Percentiles rank a stretch among this genome's conserved stretches.
Evolutionary conservation across 2,113 vertebrate species (phyloP).

Genomic region (Solea senegalensis): DNA sequence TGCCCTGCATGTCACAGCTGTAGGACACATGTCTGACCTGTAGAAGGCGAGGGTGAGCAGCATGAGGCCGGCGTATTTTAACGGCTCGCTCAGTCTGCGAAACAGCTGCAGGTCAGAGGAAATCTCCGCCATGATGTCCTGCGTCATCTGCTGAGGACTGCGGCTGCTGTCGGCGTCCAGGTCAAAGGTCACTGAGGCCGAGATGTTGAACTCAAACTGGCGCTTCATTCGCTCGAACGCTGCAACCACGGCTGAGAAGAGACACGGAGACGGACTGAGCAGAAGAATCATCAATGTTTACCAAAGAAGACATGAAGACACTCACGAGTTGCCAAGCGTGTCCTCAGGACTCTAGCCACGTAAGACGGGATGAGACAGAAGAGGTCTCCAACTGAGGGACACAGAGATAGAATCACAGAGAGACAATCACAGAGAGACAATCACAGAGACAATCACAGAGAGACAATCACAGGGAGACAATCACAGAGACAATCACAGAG

Average conservation of each 20-base stretch:
- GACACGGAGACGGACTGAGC: background rate
- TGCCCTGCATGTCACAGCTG: background rate
- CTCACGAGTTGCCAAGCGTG: slow-evolving; percentile 80
- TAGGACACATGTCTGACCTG: slow-evolving; percentile 68
- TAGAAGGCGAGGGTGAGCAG: slow-evolving; percentile 79
- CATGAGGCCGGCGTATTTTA: slow-evolving; percentile 75
- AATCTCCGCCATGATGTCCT: slow-evolving; percentile 82
- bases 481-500: too few relatives aligned
- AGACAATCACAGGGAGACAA: too few relatives aligned
- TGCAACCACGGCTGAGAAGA: slow-evolving; percentile 72
- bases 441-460: too few relatives aligned
- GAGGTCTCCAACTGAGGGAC: slow-evolving; percentile 73
- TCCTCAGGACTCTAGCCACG: slow-evolving; percentile 76
- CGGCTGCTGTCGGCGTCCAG: slow-evolving; percentile 81
- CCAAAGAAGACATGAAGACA: rapidly evolving
- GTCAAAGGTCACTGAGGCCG: slow-evolving; percentile 72
- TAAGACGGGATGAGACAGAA: slow-evolving; percentile 88
- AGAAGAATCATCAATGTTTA: rapidly evolving
- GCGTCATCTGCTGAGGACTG: slow-evolving; percentile 80
- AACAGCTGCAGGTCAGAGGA: slow-evolving; percentile 52
- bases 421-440: too few relatives aligned
- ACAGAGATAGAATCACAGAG: background rate
- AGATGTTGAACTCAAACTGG: slow-evolving; percentile 91
- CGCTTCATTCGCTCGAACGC: slow-evolving; percentile 79
- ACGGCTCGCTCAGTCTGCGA: slow-evolving; percentile 55